Percentiles rank a stretch among this genome's conserved stretches.
These are phyloP conservation scores for Bombus turneri DNA, from an alignment of 1,140 invertebrate species.

Conservation along the genomic window DNA sequence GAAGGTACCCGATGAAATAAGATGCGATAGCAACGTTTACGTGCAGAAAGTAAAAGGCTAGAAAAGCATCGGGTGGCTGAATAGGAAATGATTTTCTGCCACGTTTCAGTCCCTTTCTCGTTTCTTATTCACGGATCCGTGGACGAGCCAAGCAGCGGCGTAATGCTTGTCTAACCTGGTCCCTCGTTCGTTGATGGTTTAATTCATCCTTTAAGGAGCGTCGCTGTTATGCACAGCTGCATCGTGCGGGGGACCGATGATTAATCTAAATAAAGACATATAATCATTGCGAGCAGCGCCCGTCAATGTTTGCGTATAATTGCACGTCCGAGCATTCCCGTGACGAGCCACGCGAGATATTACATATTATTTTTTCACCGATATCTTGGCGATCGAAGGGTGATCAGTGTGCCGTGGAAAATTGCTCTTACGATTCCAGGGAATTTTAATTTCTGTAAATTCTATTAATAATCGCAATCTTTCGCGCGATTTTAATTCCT, in stretches of 20 bases:
- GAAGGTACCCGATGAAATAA: background rate
- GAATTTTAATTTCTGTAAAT: background rate
- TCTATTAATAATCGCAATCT: background rate
- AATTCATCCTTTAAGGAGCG: conserved; percentile 29
- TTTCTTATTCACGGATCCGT: conserved; percentile 18
- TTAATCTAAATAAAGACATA: conserved; percentile 42
- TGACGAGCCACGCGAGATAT: background rate
- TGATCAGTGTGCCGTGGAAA: background rate
- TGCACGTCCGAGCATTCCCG: background rate
- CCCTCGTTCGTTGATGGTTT: conserved; percentile 39
- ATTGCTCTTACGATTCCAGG: background rate
- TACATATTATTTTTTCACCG: background rate
- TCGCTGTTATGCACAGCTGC: conserved; percentile 30
- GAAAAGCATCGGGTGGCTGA: background rate
- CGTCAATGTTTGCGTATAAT: conserved; percentile 29
- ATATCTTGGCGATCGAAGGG: background rate
- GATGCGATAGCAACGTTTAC: background rate
- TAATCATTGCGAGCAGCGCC: conserved; percentile 7
- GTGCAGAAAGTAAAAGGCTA: conserved; percentile 10
- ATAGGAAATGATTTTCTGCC: conserved; percentile 57
- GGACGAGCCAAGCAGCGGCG: background rate
- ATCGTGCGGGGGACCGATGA: background rate
- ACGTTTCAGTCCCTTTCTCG: conserved; percentile 31
- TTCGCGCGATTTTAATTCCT: background rate
- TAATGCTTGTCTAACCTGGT: conserved; percentile 36